Evolutionary conservation across 2,888 invertebrate species (phyloP).

Genomic region (Pelosia muscerda): DNA sequence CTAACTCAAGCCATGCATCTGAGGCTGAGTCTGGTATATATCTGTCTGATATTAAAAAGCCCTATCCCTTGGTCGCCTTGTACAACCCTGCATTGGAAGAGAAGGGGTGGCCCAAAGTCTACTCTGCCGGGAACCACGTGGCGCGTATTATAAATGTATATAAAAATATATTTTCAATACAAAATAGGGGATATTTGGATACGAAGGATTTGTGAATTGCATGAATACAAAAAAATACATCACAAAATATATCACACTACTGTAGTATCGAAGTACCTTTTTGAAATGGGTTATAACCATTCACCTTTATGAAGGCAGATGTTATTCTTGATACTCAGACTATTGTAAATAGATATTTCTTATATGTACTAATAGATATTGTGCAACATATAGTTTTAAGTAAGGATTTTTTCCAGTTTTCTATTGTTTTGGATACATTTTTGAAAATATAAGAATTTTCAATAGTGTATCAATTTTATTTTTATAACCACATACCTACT

Average conservation of each 20-base stretch:
- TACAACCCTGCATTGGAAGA: too few relatives aligned
- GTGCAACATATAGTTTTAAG: conserved; percentile 54
- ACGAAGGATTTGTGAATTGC: conserved; percentile 13
- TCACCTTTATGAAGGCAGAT: conserved; percentile 66
- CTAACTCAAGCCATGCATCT: too few relatives aligned
- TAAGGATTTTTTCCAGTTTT: conserved; percentile 41
- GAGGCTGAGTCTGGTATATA: too few relatives aligned
- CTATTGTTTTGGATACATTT: conserved; percentile 44
- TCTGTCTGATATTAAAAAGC: too few relatives aligned
- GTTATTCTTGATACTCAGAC: conserved; percentile 82
- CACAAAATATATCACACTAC: conserved; percentile 32
- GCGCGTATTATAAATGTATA: too few relatives aligned
- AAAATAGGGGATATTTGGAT: conserved; percentile 5
- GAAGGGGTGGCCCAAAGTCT: too few relatives aligned
- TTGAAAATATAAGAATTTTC: not conserved
- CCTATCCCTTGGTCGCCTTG: too few relatives aligned
- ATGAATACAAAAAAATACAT: conserved; percentile 7
- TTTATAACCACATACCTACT: not conserved
- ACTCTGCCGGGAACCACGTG: too few relatives aligned
- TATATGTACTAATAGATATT: conserved; percentile 56
- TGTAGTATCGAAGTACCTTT: conserved; percentile 54
- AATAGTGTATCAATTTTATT: not conserved
- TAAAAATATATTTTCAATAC: not conserved
- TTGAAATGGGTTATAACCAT: conserved; percentile 59
- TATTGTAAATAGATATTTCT: conserved; percentile 79